Evolutionary conservation across 1,140 invertebrate genomes (phyloP), one percentile per base, ranked within the genome.

Genomic region (Medauroidea extradentata): DNA sequence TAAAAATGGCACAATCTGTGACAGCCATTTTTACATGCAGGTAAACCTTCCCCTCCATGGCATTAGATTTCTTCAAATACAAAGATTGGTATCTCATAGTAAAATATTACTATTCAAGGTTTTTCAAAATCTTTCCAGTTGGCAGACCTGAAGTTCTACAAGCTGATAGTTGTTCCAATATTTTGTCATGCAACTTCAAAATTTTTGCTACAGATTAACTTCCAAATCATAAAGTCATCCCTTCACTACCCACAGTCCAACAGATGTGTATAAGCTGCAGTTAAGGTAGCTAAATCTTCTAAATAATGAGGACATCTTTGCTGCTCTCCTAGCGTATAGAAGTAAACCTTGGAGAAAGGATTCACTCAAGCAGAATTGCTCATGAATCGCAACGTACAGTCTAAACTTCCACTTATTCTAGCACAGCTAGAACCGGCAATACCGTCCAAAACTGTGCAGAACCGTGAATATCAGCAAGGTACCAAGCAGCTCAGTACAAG

Each of bases 31-130:
- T n/a, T n/a, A n/a, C n/a, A n/a, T n/a, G n/a, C n/a, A n/a, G n/a
- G n/a, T n/a, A n/a, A n/a, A n/a, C n/a, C n/a, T n/a, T n/a, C n/a
- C n/a, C n/a, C n/a, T n/a, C n/a, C n/a, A 63, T 70, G 65, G 48
- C 23, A 68, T 29, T 65, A 67, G 29, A 34, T 34, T 34, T 34
- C 4, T 34, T 34, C 11, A 34, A 34, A 11, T 34, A 34, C 29
- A 34, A n/a, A 34, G 29, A 34, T 34, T 34, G 5, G 29, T 34
- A 34, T 11, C 29, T 34, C 4, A 34, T 34, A 25, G 52, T 65
- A 14, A 44, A 43, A 63, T n/a, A 70, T 55, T 69, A 69, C 61
- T 70, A 65, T 48, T 70, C 67, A 9, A 34, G 64, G 13, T 68
- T 42, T 48, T 55, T 63, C 38, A 62, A 68, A 63, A 65, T 66